Percentiles rank a stretch among this genome's conserved stretches.
phyloP scores from a whole-genome alignment of 2,113 vertebrate genomes.

The Zootoca vivipara region DNA sequence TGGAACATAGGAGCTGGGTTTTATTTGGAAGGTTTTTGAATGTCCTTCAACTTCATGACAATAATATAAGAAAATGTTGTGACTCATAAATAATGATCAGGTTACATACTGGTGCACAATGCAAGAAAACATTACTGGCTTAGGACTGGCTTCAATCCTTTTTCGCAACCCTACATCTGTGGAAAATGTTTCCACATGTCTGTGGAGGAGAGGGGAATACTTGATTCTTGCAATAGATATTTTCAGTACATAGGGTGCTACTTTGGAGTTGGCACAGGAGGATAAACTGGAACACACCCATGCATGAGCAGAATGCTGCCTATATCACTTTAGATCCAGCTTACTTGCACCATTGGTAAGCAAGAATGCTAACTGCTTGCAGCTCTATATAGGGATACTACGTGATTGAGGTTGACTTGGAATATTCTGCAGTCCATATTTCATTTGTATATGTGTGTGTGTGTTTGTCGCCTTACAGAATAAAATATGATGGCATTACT shows the following conservation, averaged over 20 bases:
- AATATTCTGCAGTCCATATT: not conserved
- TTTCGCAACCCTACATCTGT: not conserved
- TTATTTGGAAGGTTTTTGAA: not conserved
- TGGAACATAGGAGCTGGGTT: not conserved
- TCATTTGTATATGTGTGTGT: not conserved
- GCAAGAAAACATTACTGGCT: not conserved
- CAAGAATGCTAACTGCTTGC: not conserved
- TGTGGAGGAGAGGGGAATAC: not conserved
- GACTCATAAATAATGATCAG: not conserved
- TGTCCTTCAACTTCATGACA: not conserved
- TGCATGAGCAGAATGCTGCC: not conserved
- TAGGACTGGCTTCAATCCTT: not conserved
- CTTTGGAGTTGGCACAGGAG: not conserved
- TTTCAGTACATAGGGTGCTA: not conserved
- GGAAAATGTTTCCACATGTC: not conserved
- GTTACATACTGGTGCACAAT: not conserved
- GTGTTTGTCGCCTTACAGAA: not conserved
- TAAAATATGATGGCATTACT: constrained; percentile 14
- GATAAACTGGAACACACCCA: too few species aligned
- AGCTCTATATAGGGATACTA: not conserved
- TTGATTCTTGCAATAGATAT: not conserved
- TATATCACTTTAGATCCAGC: not conserved
- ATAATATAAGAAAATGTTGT: not conserved
- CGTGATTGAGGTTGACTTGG: not conserved
- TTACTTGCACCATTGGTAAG: not conserved